Base-by-base conservation (phyloP, 2,888 invertebrate genomes). In the Hypomecis punctinalis region DNA sequence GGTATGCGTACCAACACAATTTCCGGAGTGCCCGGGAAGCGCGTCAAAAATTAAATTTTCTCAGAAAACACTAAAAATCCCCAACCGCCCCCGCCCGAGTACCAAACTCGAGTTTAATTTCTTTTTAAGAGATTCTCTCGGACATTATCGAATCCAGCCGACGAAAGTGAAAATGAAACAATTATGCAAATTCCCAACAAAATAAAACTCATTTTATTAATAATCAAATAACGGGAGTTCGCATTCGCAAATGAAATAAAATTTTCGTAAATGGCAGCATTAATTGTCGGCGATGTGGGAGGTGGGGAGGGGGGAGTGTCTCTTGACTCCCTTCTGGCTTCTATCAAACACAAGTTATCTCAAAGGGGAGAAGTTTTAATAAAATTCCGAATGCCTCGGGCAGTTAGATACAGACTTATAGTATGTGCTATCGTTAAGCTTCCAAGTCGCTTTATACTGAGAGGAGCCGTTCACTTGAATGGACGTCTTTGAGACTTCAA, bases 121-220 rank as follows among this genome's bases (percentile, higher is more conserved):
- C 83, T 88, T 86, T 86, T 80, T 82, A 84, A 85, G 81, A 84
- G 83, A 84, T 82, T 77, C 74, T 77, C 75, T 60, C 69, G 77
- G 81, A 83, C 83, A 83, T 86, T 84, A 89, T 87, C 83, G 83
- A 82, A 86, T 88, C 82, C 81, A 76, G 82, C 73, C 73, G 79
- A 74, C 80, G 81, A 82, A 79, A 89, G 86, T 84, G 88, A 88
- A 90, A 90, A 90, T 90, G 86, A 90, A 89, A 91, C 90, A 91
- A 88, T 90, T 90, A 90, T 90, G 90, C 86, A 90, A 91, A 91
- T 90, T 78, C 78, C 79, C 83, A 86, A 87, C 89, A 88, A 91
- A 91, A 91, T 91, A 91, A 90, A 90, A 91, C 86, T 89, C 88
- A 88, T 90, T 91, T 89, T 89, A 90, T 89, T 90, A 90, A 88